Evolutionary conservation across 2,797 vertebrate genomes (phyloP), one percentile per base, ranked within the genome.

Genomic region (Dromococcyx pavoninus): DNA sequence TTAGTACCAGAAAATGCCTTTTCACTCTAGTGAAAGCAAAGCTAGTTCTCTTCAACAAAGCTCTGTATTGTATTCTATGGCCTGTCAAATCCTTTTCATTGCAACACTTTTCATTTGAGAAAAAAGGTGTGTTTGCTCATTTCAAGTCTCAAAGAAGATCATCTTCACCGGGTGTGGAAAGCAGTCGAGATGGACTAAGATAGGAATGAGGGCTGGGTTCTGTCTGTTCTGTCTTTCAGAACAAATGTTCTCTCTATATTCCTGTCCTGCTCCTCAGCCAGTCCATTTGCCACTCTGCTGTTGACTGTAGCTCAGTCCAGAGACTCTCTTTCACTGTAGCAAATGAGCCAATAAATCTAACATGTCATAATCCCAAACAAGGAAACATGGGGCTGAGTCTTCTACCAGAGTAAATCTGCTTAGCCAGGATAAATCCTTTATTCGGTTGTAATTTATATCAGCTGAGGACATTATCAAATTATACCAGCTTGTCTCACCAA

Each of bases 291-390:
- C 22, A 39, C 54, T 56, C 60, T 72, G 66, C 51, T 86, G 14
- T 73, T 2, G 3, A 28, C n/a, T 54, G 21, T 11, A 58, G 30
- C 74, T 81, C 73, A 51, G 87, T 70, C 43, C 65, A 79, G 58
- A 88, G 56, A 72, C n/a, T 83, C 60, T 83, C 76, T 66, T 78
- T 93, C 93, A 66, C 56, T 73, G 76, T 30, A 81, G 79, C 43
- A 94, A 95, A 90, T 86, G 76, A 94, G 19, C 54, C 73, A 86
- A 66, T 86, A 88, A 90, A 93, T 93, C 88, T 78, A 73, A 81
- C 70, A 80, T 46, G 82, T 78, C 88, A 78, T 86, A 88, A 89
- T 72, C n/a, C 41, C 62, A 81, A 88, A 72, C 72, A 91, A 71
- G 43, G 89, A 90, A 92, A 32, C 25, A 32, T 9, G 22, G 23